Evolutionary conservation across 2,888 invertebrate genomes (phyloP).

Genomic region (Sussaba pulchella): DNA sequence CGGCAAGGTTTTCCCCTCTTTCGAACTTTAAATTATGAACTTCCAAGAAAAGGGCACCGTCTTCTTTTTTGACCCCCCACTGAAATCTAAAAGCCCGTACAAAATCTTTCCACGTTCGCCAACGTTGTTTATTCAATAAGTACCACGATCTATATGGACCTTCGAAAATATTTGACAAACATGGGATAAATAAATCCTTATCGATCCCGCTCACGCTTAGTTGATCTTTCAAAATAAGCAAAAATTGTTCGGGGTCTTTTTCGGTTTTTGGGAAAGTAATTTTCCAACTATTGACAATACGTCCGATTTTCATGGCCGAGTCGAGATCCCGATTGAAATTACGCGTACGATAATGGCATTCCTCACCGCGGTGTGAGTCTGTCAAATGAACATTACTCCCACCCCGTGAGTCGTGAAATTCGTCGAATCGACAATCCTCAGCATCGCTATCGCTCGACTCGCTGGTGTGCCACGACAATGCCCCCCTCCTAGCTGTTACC

Average conservation of each 20-base stretch:
- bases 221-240: constrained; percentile 58
- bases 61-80: constrained; percentile 62
- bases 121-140: constrained; percentile 50
- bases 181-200: constrained; percentile 55
- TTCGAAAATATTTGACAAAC: constrained; percentile 62
- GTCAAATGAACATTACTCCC: not conserved
- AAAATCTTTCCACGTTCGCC: constrained; percentile 59
- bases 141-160: constrained; percentile 64
- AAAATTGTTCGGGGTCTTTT: constrained; percentile 60
- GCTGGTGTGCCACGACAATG: constrained; percentile 28
- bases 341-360: not conserved
- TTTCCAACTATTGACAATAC: constrained; percentile 60
- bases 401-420: not conserved
- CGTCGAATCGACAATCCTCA: not conserved
- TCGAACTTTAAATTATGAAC: constrained; percentile 52
- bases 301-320: constrained; percentile 56
- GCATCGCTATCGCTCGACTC: constrained; percentile 31
- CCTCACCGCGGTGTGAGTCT: not conserved
- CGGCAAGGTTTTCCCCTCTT: constrained; percentile 53
- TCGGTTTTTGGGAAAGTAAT: constrained; percentile 53
- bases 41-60: constrained; percentile 54
- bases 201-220: constrained; percentile 48
- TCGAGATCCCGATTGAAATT: constrained; percentile 35
- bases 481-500: constrained; percentile 13
- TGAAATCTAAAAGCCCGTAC: constrained; percentile 55